phyloP scores from a whole-genome alignment of 2,113 vertebrate species.

The Neoarius graeffei region DNA sequence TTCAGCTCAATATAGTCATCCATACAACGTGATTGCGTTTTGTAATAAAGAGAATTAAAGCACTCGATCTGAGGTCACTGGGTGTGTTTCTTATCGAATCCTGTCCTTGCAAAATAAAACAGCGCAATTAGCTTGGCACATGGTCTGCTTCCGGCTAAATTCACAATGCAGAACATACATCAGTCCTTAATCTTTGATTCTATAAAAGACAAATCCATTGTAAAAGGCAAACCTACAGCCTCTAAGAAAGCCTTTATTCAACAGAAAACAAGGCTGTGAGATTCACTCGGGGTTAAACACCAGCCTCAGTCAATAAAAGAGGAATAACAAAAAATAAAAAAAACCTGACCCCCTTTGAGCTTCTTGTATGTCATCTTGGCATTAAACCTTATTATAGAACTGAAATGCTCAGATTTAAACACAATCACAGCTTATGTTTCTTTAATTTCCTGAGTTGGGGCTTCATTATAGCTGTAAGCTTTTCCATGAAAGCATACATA shows the following conservation, averaged over 20 bases:
- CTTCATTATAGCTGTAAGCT: not conserved
- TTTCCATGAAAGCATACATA: not conserved
- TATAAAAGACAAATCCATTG: not conserved
- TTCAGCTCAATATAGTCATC: not conserved
- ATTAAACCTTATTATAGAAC: not conserved
- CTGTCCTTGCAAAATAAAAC: not conserved
- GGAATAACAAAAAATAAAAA: not conserved
- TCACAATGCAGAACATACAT: not conserved
- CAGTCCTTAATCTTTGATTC: not conserved
- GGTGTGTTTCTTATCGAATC: not conserved
- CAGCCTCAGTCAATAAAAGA: not conserved
- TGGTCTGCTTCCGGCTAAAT: not conserved
- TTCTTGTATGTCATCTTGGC: not conserved
- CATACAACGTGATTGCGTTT: not conserved
- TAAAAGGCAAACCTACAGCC: not conserved
- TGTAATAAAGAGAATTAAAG: not conserved
- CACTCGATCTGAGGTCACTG: not conserved
- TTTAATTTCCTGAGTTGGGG: not conserved
- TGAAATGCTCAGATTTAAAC: not conserved
- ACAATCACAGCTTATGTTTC: not conserved
- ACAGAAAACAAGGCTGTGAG: conserved; percentile 1
- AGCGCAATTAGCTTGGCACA: not conserved
- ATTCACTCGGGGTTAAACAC: conserved; percentile 8
- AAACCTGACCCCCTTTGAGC: not conserved
- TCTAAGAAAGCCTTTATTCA: not conserved